Percentiles rank a stretch among this genome's conserved stretches.
Evolutionary conservation across 92 coral and sea anemone species (phyloP).

Genomic region (Blastomussa wellsi): DNA sequence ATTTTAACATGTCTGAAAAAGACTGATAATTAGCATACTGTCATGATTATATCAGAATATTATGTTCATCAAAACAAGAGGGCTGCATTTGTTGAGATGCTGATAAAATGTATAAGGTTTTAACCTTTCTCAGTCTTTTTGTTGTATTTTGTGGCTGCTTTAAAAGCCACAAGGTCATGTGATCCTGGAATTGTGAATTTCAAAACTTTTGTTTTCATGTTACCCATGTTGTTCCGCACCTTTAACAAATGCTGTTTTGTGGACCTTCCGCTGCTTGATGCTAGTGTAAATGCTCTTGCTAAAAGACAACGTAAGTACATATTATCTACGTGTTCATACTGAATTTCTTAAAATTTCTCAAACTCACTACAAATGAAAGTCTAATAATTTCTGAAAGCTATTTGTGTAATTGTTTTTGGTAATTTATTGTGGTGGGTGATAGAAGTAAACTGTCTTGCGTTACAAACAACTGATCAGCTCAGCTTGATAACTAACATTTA

Average conservation of each 20-base stretch:
- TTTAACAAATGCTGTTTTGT: constrained; percentile 18
- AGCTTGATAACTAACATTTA: not conserved
- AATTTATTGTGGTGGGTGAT: not conserved
- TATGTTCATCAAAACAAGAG: not conserved
- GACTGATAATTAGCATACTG: not conserved
- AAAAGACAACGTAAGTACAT: constrained; percentile 3
- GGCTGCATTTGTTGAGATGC: not conserved
- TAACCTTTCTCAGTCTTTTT: not conserved
- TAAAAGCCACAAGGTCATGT: not conserved
- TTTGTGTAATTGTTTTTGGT: not conserved
- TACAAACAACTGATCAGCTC: not conserved
- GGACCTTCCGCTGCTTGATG: not conserved
- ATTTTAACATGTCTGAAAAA: constrained; percentile 5
- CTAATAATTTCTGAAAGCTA: too few relatives aligned
- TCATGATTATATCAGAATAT: not conserved
- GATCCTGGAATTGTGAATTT: not conserved
- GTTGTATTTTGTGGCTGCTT: not conserved
- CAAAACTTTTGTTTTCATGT: not conserved
- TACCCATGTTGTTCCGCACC: not conserved
- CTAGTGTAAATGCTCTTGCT: not conserved
- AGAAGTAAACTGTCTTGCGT: not conserved
- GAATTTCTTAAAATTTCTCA: not conserved
- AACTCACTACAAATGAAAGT: not conserved
- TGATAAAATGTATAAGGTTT: not conserved
- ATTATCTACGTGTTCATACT: not conserved